Evolutionary conservation across 2,113 vertebrate species (phyloP), one percentile per base, ranked within the genome.

Genomic region (Platichthys stellatus): DNA sequence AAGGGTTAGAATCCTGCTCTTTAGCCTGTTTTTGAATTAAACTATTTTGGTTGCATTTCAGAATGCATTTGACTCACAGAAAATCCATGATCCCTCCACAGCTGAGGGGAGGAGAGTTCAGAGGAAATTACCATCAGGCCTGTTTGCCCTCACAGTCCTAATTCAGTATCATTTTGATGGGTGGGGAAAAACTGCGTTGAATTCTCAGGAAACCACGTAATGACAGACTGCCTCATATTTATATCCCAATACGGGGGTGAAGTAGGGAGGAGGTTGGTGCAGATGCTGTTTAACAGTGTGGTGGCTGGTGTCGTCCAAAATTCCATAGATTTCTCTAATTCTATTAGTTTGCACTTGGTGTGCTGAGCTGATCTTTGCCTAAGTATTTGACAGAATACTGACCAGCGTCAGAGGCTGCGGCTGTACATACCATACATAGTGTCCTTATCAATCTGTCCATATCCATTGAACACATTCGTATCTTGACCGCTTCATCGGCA

Each of bases 161-260:
- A 81, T 81, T 87, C 81, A 80, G 76, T 76, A 74, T 88, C 66
- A 68, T 84, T 88, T 69, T 74, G 77, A 78, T 74, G 84, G 72
- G 76, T 73, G 81, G 88, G 72, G 59, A 78, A 78, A 80, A 78
- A 74, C 81, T 78, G 63, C 14, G 28, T 62, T 78, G 80, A 86
- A 89, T 89, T 59, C 74, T 71, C 86, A 87, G 72, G 84, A 91
- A 91, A 90, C 89, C 92, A 88, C 85, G 40, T 89, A 92, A 92
- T 87, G 77, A 89, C 83, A 85, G 75, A 69, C 66, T 74, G 72
- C 47, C 49, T 82, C 63, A 56, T 82, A 81, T 92, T 83, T 86
- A 88, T 86, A 86, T 90, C 82, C 72, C 62, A 83, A 79, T 66
- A 81, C 74, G 73, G 81, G 76, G 57, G 53, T 49, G 31, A 69